These are phyloP conservation scores for Cryptophagus acutangulus DNA, from an alignment of 2,888 invertebrate genomes.

Conservation along the genomic window DNA sequence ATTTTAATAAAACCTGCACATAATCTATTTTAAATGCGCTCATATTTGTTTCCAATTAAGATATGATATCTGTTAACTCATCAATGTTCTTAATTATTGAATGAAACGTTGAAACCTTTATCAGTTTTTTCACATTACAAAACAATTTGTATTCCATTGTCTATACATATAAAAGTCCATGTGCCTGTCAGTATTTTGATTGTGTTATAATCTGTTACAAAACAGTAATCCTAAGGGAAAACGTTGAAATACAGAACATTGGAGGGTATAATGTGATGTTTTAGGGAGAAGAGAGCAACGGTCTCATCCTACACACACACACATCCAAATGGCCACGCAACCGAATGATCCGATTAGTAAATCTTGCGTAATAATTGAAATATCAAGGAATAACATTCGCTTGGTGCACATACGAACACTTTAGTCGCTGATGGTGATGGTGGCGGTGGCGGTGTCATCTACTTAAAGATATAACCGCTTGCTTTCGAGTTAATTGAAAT, in stretches of 20 bases:
- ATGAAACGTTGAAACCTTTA: too few species aligned
- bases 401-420: constrained; percentile 25
- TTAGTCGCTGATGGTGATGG: too few species aligned
- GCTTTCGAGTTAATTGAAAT: constrained; percentile 29
- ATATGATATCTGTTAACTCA: too few species aligned
- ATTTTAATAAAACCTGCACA: too few species aligned
- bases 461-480: constrained; percentile 22
- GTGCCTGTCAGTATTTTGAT: constrained; percentile 13
- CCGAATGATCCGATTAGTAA: constrained; percentile 47
- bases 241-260: constrained; percentile 11
- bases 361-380: constrained; percentile 48
- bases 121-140: too few species aligned
- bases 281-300: not conserved
- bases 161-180: constrained; percentile 5
- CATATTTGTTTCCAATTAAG: too few species aligned
- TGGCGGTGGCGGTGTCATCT: too few species aligned
- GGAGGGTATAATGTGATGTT: not conserved
- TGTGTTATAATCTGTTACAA: constrained; percentile 23
- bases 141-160: too few species aligned
- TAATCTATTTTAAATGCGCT: too few species aligned
- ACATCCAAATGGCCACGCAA: constrained; percentile 28
- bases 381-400: constrained; percentile 36
- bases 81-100: too few species aligned
- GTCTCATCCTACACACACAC: constrained; percentile 13
- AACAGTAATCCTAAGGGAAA: constrained; percentile 20